Evolutionary conservation across 1,140 invertebrate genomes (phyloP).

Genomic region (Eriocheir sinensis): DNA sequence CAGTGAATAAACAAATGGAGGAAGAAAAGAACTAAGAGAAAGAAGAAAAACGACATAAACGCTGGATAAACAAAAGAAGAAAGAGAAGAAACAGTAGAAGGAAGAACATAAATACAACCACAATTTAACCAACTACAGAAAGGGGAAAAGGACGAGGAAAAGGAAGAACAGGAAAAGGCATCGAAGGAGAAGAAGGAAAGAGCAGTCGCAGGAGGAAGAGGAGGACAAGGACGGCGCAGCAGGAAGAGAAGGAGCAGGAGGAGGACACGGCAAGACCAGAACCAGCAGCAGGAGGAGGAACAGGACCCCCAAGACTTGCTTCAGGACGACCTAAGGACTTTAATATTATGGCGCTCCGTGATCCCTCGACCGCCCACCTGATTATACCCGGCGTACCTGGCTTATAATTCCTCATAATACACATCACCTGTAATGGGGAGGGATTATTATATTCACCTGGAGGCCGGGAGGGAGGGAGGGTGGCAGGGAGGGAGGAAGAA

Average conservation of each 20-base stretch:
- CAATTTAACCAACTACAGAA: not conserved
- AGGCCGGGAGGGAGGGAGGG: not conserved
- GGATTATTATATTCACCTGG: constrained; percentile 48
- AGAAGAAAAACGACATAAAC: not conserved
- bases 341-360: constrained; percentile 21
- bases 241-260: not conserved
- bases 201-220: not conserved
- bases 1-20: not conserved
- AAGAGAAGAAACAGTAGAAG: not conserved
- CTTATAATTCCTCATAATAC: constrained; percentile 60
- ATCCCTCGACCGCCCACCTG: constrained; percentile 51
- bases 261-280: not conserved
- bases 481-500: not conserved
- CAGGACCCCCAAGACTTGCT: not conserved
- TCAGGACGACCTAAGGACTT: constrained; percentile 20
- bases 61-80: not conserved
- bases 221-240: not conserved
- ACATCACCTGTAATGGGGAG: constrained; percentile 50
- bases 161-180: not conserved
- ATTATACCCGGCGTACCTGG: constrained; percentile 33
- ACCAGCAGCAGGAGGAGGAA: too few species aligned
- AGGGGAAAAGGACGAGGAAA: not conserved
- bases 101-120: not conserved
- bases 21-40: not conserved
- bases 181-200: not conserved